Evolutionary conservation across 2,113 vertebrate species (phyloP).

Genomic region (Semnornis frantzii): DNA sequence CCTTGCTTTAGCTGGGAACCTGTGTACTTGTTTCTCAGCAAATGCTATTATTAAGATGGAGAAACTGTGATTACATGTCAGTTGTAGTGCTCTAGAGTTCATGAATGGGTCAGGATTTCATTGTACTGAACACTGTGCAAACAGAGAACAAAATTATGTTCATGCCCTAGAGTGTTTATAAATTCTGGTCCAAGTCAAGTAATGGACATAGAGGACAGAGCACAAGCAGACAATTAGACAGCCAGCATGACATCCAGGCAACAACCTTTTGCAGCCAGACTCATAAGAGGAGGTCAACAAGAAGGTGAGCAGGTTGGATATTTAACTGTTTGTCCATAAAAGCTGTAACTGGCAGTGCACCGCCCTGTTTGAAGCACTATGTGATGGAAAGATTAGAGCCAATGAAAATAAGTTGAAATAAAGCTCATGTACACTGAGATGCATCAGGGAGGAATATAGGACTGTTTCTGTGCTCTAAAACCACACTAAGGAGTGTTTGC

Average conservation of each 20-base stretch:
- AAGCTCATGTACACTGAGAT: not conserved
- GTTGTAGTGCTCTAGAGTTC: not conserved
- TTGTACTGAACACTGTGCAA: not conserved
- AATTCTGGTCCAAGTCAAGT: not conserved
- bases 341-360: not conserved
- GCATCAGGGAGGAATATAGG: not conserved
- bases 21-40: not conserved
- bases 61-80: not conserved
- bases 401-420: not conserved
- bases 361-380: not conserved
- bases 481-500: not conserved
- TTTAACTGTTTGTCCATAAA: not conserved
- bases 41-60: not conserved
- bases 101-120: not conserved
- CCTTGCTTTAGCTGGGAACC: not conserved
- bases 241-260: not conserved
- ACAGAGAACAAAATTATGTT: not conserved
- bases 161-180: not conserved
- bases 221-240: not conserved
- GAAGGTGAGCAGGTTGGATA: not conserved
- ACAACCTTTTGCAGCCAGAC: not conserved
- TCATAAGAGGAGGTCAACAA: not conserved
- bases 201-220: rapidly evolving
- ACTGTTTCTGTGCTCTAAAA: not conserved
- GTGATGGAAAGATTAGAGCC: not conserved